Percentiles rank a stretch among this genome's conserved stretches.
These are phyloP conservation scores for Urocitellus parryii DNA, from an alignment of 2,113 vertebrate species.

Conservation along the genomic window DNA sequence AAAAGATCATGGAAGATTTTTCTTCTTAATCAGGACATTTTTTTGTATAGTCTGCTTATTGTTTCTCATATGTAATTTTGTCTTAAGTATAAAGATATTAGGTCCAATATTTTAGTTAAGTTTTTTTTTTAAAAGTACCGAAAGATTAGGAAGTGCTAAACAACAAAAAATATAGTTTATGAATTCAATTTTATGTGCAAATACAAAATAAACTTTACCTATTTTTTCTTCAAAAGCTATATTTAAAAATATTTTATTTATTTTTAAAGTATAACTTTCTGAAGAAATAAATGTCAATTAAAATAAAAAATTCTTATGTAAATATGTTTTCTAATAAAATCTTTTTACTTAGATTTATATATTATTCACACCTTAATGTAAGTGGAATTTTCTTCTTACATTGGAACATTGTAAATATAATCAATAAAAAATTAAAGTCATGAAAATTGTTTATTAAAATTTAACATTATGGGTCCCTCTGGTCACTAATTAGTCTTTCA, in stretches of 20 bases:
- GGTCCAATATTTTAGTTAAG: not conserved
- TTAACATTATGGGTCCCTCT: not conserved
- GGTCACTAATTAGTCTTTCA: not conserved
- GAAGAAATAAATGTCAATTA: not conserved
- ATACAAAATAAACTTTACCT: not conserved
- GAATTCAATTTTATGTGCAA: not conserved
- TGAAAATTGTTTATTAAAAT: not conserved
- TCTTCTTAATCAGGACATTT: not conserved
- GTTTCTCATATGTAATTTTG: not conserved
- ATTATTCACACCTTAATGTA: not conserved
- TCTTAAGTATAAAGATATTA: not conserved
- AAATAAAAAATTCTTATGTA: not conserved
- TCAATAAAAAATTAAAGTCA: conserved; percentile 14
- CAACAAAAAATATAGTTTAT: not conserved
- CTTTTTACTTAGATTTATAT: not conserved
- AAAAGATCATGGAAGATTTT: not conserved
- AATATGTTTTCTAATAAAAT: conserved; percentile 19
- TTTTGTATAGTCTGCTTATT: not conserved
- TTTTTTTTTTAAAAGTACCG: not conserved
- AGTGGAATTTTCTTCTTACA: not conserved
- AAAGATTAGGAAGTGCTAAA: not conserved
- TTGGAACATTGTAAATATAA: not conserved
- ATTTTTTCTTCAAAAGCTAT: not conserved
- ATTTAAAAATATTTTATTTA: not conserved
- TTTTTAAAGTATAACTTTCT: not conserved